A percentile compares a stretch with the other conserved stretches of the same genome.
phyloP scores from a whole-genome alignment of 2,797 vertebrate genomes.

The Hypotaenidia okinawae region DNA sequence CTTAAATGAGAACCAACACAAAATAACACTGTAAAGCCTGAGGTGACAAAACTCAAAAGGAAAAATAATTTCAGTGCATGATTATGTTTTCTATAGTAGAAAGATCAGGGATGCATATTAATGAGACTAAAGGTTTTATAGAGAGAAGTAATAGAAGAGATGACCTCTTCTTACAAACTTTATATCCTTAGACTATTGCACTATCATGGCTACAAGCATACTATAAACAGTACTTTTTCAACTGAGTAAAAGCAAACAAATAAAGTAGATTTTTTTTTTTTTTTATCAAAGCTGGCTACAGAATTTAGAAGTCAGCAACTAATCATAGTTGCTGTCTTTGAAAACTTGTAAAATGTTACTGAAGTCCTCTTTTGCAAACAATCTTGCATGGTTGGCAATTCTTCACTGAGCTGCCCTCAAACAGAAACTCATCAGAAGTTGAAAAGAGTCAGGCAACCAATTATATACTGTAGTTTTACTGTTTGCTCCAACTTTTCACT shows the following conservation, averaged over 20 bases:
- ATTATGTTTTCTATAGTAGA: constrained; percentile 8
- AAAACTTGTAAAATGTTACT: not conserved
- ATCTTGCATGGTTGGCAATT: not conserved
- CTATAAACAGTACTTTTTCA: not conserved
- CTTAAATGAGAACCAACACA: constrained; percentile 8
- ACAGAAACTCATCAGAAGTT: not conserved
- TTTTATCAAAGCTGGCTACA: not conserved
- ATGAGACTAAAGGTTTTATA: not conserved
- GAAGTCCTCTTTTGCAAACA: not conserved
- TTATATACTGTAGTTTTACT: not conserved
- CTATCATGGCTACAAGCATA: not conserved
- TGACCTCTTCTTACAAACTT: not conserved
- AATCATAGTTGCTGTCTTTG: not conserved
- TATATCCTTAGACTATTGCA: not conserved
- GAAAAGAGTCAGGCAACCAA: not conserved
- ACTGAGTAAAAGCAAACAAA: not conserved
- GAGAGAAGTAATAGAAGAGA: not conserved
- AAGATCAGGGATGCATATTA: constrained; percentile 7
- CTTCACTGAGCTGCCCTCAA: not conserved
- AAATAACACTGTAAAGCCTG: constrained; percentile 25
- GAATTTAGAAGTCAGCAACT: not conserved
- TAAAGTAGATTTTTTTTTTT: not conserved
- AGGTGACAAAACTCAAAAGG: constrained; percentile 47
- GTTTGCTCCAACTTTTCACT: not conserved
- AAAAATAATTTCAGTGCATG: constrained; percentile 15